Percentiles rank a stretch among this genome's conserved stretches.
Evolutionary conservation across 1,140 invertebrate genomes (phyloP).

Genomic region (Philaenus spumarius): DNA sequence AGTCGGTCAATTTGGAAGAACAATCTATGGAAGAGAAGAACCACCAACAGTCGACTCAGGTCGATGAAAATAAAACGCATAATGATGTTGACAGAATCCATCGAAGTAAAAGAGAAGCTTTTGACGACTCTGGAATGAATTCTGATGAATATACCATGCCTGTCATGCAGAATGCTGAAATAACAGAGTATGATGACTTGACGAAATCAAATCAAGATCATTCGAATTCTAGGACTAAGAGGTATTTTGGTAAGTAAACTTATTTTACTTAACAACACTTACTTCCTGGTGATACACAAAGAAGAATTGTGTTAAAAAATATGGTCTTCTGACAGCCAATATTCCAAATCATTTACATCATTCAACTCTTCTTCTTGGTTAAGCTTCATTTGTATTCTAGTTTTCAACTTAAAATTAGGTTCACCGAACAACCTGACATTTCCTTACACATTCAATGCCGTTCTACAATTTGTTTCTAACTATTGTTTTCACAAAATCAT

Average conservation of each 20-base stretch:
- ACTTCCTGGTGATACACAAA: no score
- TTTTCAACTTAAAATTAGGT: no score
- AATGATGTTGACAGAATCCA: constrained; percentile 2
- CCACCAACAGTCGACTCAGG: not conserved
- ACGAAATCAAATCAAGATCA: constrained; percentile 12
- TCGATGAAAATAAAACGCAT: constrained; percentile 5
- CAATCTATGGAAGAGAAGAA: constrained; percentile 7
- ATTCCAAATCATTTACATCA: no score
- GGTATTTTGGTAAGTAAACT: constrained; percentile 26
- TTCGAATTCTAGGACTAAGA: constrained; percentile 20
- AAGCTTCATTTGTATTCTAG: no score
- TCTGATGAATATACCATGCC: constrained; percentile 27
- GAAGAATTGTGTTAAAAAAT: no score
- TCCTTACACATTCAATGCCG: no score
- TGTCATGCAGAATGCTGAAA: constrained; percentile 24
- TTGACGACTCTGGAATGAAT: not conserved
- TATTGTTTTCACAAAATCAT: no score
- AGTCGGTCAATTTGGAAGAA: constrained; percentile 14
- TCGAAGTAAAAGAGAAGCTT: constrained; percentile 27
- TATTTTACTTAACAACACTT: no score
- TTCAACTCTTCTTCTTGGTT: no score
- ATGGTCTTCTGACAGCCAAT: no score
- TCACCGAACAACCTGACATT: no score
- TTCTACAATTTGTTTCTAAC: no score
- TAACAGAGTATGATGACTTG: constrained; percentile 21